Evolutionary conservation across 2,113 vertebrate genomes (phyloP), one percentile per base, ranked within the genome.

Genomic region (Murina feae): DNA sequence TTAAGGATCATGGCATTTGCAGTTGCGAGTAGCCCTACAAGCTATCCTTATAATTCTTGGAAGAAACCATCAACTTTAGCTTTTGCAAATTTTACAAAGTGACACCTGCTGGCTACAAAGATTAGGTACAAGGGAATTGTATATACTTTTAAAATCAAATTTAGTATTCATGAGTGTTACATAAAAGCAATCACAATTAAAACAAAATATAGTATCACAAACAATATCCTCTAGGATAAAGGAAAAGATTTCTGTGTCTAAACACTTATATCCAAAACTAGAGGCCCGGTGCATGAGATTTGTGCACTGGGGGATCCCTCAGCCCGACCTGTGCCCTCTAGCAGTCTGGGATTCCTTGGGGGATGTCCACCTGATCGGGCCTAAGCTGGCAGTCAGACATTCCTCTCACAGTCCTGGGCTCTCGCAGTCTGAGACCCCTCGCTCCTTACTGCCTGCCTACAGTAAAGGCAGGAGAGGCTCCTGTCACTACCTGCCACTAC

Each of bases 21-120:
- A 39, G 65, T 79, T 86, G 75, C 9, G 6, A 71, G 72, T 17
- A 91, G 30, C 5, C 76, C 28, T 55, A 49, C 0, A 79, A 63
- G n/a, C 25, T 44, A 68, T 35, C 13, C 13, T 93, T 79, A 4
- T 11, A 51, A 71, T 51, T 55, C 21, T 74, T 28, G 44, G 10
- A 89, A 89, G 69, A 87, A 83, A 68, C 6, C 4, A 87, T 80
- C 32, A 82, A 74, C 23, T 32, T 86, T 16, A 96, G 42, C 51
- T 69, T 44, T 17, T 55, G 44, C 6, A 86, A 55, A 89, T 83
- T 96, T 91, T 68, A 86, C 10, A 16, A 18, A 92, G 78, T 74
- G 74, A 96, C 28, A 95, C 17, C 68, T 96, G 53, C 85, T 96
- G 85, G 80, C 32, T 80, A 44, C 81, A 71, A 86, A 63, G 69